Conservation (phyloP, 2,113 vertebrate genomes). For the Pongo abelii region DNA sequence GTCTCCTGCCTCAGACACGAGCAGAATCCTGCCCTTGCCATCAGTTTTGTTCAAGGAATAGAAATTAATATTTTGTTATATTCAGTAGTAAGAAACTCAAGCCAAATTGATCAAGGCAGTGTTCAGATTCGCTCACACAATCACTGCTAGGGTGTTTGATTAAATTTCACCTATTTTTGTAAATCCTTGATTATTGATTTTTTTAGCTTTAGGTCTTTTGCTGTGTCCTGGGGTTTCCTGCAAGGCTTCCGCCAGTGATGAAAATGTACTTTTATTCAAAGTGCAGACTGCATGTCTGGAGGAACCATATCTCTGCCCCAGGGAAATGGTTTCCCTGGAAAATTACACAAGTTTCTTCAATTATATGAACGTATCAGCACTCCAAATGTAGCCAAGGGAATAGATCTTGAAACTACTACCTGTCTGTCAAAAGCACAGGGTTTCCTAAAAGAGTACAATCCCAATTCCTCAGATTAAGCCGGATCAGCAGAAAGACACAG, state of each 20-base stretch:
- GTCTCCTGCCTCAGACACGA: not conserved
- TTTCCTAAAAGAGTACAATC: not conserved
- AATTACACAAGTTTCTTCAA: slow-evolving; percentile 12
- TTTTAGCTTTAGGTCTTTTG: not conserved
- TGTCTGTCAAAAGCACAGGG: not conserved
- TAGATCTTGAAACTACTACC: not conserved
- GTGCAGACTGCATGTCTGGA: not conserved
- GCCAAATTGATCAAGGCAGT: not conserved
- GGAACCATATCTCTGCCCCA: not conserved
- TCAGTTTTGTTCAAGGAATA: not conserved
- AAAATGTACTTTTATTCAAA: not conserved
- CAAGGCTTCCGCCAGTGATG: not conserved
- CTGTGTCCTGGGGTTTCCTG: not conserved
- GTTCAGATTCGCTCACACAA: not conserved
- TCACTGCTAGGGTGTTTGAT: not conserved
- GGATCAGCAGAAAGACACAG: not conserved
- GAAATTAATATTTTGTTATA: not conserved
- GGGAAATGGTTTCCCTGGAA: not conserved
- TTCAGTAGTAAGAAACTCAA: not conserved
- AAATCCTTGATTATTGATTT: not conserved
- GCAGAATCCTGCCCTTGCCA: not conserved
- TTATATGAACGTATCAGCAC: not conserved
- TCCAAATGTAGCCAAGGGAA: not conserved
- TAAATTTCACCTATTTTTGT: not conserved
- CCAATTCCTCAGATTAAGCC: not conserved